Percentiles rank a stretch among this genome's conserved stretches.
Conservation (phyloP, 2,113 vertebrate genomes). For the Terrapene triunguis region DNA sequence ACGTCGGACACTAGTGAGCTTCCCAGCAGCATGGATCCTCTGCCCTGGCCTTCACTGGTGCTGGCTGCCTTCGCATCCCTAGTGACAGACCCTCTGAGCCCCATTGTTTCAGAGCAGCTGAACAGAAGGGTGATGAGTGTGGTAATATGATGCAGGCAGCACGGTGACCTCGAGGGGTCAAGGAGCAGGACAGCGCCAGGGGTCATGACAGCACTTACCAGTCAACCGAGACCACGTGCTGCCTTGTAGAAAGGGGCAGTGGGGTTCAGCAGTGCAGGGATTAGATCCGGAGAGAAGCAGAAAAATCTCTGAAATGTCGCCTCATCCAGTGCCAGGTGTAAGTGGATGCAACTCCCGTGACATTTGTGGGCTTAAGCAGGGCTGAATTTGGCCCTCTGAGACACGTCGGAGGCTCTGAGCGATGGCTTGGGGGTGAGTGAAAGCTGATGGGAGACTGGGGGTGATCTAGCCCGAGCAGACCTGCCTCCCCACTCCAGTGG, state of each 20-base stretch:
- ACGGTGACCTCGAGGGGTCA: neutral
- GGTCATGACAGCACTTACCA: neutral
- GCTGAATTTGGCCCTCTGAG: neutral
- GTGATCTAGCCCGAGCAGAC: neutral
- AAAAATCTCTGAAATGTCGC: neutral
- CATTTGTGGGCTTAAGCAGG: neutral
- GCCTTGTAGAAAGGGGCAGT: neutral
- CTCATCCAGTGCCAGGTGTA: neutral
- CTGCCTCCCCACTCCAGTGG: neutral
- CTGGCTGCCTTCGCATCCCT: neutral
- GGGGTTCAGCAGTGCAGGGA: neutral
- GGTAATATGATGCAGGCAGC: neutral
- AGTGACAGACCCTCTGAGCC: neutral
- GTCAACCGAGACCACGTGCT: neutral
- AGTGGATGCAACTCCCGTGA: neutral
- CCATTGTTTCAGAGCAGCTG: neutral
- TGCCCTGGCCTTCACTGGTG: neutral
- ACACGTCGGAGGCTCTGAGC: neutral
- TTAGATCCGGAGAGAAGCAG: neutral
- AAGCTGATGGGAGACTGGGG: neutral
- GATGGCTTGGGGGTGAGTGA: neutral
- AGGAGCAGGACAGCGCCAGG: neutral
- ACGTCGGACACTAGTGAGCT: neutral
- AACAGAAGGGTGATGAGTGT: neutral
- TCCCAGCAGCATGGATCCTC: neutral